Base-by-base conservation (phyloP, 2,797 vertebrate species). In the Sebastes cheni region DNA sequence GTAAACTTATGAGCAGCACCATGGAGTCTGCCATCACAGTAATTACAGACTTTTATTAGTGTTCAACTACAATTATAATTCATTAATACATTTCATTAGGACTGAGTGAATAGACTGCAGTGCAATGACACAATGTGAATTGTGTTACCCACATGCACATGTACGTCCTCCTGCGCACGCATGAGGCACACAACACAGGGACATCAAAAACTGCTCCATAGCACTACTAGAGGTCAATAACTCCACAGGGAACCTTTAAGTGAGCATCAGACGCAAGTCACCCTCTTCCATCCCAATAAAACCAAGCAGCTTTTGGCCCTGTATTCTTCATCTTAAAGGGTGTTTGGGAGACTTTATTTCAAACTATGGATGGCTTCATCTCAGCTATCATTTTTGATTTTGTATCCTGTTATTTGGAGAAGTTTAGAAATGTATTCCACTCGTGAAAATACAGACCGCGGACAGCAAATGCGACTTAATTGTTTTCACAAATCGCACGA, bases 71-170 rank as follows among this genome's bases (percentile, higher is more conserved):
- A 56, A 12, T 39, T 20, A 5, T 36, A 18, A 58, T 70, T 6
- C 36, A 30, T 46, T 7, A 10, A 61, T 72, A 30, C 2, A 32
- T 72, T 10, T 59, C 8, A 52, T 67, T 30, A 13, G 20, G 25
- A 42, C 22, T 65, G 10, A 36, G 36, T 36, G 36, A 42, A 9
- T 42, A 34, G 18, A 52, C 50, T 52, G 50, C 18, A 61, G 14
- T 10, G 1, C 27, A 29, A 6, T 32, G 0, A n/a, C 50, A 46
- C 25, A 59, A 29, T 29, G 16, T 0, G 2, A 27, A 59, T 2
- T 59, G 56, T 25, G 27, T 29, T 59, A 29, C 7, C 25, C 56
- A 29, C 16, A 18, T 29, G 8, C 25, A 29, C 56, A 12, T 39
- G 5, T 0, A 39, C n/a, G n/a, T 25, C 54, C 50, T 52, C 50